phyloP scores from a whole-genome alignment of 2,888 invertebrate genomes.

The Polia nebulosa region DNA sequence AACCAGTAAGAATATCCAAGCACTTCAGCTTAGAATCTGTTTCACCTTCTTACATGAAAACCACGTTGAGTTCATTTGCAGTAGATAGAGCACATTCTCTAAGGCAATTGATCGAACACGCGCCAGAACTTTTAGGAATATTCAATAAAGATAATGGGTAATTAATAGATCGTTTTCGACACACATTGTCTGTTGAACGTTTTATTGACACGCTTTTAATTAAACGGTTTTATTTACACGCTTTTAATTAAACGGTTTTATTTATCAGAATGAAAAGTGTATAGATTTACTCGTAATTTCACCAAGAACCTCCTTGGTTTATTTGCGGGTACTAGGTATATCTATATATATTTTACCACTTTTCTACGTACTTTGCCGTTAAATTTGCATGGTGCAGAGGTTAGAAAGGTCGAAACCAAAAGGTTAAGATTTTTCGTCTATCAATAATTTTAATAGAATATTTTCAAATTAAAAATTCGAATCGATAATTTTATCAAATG shows the following conservation, averaged over 20 bases:
- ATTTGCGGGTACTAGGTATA: too few species aligned
- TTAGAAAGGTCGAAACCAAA: too few species aligned
- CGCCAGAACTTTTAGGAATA: slow-evolving; percentile 78
- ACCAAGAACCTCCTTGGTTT: background rate
- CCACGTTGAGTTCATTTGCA: slow-evolving; percentile 71
- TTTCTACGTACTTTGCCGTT: too few species aligned
- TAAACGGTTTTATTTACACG: background rate
- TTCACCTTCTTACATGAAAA: slow-evolving; percentile 65
- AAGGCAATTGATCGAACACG: slow-evolving; percentile 70
- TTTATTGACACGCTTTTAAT: background rate
- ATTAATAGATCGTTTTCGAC: slow-evolving; percentile 2
- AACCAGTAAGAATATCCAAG: slow-evolving; percentile 16
- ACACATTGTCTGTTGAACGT: background rate
- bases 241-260: background rate
- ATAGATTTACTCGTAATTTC: slow-evolving; percentile 1
- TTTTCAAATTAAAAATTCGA: too few species aligned
- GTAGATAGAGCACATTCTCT: slow-evolving; percentile 75
- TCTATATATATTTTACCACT: too few species aligned
- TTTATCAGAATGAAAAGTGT: background rate
- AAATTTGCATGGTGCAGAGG: too few species aligned
- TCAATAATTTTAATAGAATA: too few species aligned
- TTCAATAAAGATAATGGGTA: slow-evolving; percentile 73
- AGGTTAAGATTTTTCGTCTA: too few species aligned
- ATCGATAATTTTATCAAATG: too few species aligned
- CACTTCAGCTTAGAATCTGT: slow-evolving; percentile 67